Base-by-base conservation (phyloP, 2,797 vertebrate species). In the Sitta carolinensis region DNA sequence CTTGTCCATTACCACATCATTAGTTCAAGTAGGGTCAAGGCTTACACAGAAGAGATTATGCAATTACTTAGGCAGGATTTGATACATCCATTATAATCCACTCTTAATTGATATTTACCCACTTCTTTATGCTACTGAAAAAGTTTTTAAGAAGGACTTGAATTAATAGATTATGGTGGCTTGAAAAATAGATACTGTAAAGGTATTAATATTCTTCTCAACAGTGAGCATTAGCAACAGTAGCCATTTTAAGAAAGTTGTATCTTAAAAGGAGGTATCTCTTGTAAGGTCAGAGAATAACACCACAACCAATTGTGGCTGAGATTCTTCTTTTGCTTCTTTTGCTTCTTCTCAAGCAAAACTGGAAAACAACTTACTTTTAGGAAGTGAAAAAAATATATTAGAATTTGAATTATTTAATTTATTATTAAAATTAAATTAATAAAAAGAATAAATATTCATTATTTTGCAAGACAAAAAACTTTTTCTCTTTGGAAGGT, bases 71-170 rank as follows among this genome's bases (percentile, higher is more conserved):
- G 61, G 32, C 19, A 87, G 47, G n/a, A 47, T 73, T 77, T 88
- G 54, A 81, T 75, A 72, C 10, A 51, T 34, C 38, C 9, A 1
- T 58, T 88, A 74, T 77, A 84, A 93, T 68, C 45, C 69, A 78
- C 30, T 40, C 25, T 86, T 78, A 91, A 91, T 47, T 88, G 76
- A 64, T 95, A 95, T 91, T 91, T 94, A 78, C 42, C 12, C 32
- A 84, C 36, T 81, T 72, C 87, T 78, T 43, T 45, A 29, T 14
- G 6, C 8, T 80, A 63, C 40, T 74, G 57, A 85, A 42, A 29
- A 77, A 68, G 50, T 45, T 89, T 89, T 77, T 88, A 51, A 80
- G 84, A 73, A 82, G 36, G 48, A 38, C 5, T 74, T 83, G 34
- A 77, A 85, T 67, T 74, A 80, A 67, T 16, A 51, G 19, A 26